These are phyloP conservation scores for Morinoia aosen DNA, from an alignment of 2,888 invertebrate species.

Conservation along the genomic window DNA sequence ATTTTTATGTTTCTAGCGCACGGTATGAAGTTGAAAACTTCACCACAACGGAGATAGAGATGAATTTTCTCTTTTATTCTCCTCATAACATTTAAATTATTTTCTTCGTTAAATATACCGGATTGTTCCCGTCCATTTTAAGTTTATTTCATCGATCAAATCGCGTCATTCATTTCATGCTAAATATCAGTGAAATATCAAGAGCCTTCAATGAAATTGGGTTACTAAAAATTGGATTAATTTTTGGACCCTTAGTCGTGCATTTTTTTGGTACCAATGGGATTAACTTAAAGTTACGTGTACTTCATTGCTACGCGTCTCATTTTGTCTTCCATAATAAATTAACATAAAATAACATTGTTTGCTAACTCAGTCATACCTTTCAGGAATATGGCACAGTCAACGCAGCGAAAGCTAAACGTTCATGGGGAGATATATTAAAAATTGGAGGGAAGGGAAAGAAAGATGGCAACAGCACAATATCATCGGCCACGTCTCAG, in stretches of 20 bases:
- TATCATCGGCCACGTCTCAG: not conserved
- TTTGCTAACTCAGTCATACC: not conserved
- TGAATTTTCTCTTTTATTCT: not conserved
- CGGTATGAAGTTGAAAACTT: too few species aligned
- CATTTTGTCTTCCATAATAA: not conserved
- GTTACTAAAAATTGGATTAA: not conserved
- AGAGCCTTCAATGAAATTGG: not conserved
- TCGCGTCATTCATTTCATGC: not conserved
- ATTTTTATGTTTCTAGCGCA: too few species aligned
- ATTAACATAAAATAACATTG: not conserved
- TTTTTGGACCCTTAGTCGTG: not conserved
- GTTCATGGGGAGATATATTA: conserved; percentile 64
- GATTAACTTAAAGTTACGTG: too few species aligned
- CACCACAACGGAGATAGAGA: not conserved
- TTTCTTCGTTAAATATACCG: not conserved
- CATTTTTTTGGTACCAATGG: too few species aligned
- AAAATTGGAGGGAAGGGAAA: conserved; percentile 61
- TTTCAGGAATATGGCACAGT: conserved; percentile 52
- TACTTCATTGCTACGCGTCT: too few species aligned
- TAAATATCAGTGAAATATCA: not conserved
- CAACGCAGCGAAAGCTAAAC: conserved; percentile 61
- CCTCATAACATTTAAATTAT: not conserved
- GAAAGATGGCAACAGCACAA: conserved; percentile 59
- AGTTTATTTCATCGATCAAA: not conserved
- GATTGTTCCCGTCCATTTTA: not conserved